Conservation (phyloP, 2,113 vertebrate species). For the Chrysemys picta region DNA sequence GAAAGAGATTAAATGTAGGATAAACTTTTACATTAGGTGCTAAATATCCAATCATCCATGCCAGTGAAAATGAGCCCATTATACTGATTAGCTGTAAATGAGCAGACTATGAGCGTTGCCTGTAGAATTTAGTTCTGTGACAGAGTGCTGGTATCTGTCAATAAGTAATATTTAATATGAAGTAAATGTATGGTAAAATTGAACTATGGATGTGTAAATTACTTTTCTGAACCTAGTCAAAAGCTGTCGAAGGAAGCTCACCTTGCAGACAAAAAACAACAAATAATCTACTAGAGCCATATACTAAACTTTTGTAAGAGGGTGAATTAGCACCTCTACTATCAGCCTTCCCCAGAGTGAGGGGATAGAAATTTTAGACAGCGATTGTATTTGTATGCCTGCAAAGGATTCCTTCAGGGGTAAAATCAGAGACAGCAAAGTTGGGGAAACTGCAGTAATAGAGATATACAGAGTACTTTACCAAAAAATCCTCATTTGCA, state of each 20-base stretch:
- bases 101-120: background rate
- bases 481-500: background rate
- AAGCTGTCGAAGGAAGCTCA: background rate
- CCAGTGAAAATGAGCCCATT: background rate
- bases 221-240: background rate
- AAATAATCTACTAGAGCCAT: background rate
- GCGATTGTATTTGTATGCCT: background rate
- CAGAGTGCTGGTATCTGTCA: background rate
- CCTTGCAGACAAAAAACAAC: background rate
- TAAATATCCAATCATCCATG: background rate
- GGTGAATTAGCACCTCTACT: fast-evolving
- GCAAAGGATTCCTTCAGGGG: background rate
- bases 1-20: background rate
- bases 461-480: background rate
- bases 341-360: fast-evolving
- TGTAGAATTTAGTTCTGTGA: background rate
- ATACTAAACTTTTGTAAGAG: background rate
- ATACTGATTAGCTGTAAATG: background rate
- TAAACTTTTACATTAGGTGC: background rate
- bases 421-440: background rate
- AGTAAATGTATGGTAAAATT: background rate
- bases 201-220: background rate
- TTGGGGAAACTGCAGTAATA: background rate
- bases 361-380: background rate
- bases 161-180: background rate